Percentiles rank a stretch among this genome's conserved stretches.
Evolutionary conservation across 1,140 invertebrate genomes (phyloP).

Genomic region (Diabrotica undecimpunctata): DNA sequence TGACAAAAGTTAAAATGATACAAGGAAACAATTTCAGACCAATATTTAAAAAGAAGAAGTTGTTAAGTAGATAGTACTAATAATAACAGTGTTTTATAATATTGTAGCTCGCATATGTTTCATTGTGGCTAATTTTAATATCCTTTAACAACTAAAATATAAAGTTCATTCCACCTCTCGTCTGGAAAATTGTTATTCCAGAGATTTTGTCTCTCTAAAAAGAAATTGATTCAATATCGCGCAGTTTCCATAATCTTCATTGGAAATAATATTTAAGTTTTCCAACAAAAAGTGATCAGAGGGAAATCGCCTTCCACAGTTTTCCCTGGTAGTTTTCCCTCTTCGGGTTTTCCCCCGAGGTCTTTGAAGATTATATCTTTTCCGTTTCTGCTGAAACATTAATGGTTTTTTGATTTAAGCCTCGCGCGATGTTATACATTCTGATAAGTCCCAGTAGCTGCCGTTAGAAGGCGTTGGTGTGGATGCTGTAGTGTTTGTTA

Average conservation of each 20-base stretch:
- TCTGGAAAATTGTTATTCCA: background rate
- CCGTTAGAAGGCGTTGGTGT: background rate
- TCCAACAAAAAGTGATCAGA: slow-evolving; percentile 15
- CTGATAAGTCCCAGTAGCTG: slow-evolving; percentile 28
- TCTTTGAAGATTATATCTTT: slow-evolving; percentile 39
- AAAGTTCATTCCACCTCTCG: background rate
- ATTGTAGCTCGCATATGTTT: too few relatives aligned
- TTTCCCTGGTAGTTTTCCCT: slow-evolving; percentile 12
- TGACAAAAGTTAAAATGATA: too few relatives aligned
- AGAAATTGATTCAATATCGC: slow-evolving; percentile 10
- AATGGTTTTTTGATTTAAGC: slow-evolving; percentile 43
- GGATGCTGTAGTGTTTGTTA: background rate
- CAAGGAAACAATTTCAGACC: too few relatives aligned
- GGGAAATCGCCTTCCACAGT: slow-evolving; percentile 5
- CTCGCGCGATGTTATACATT: slow-evolving; percentile 38
- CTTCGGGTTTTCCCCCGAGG: slow-evolving; percentile 17
- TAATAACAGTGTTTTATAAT: too few relatives aligned
- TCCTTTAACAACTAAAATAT: background rate
- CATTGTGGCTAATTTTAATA: too few relatives aligned
- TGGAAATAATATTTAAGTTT: slow-evolving; percentile 16
- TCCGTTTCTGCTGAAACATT: slow-evolving; percentile 36
- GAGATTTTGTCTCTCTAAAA: background rate
- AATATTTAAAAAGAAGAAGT: too few relatives aligned
- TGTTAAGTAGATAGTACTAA: too few relatives aligned
- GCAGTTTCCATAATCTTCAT: slow-evolving; percentile 9